Base-by-base conservation (phyloP, 2,113 vertebrate species). In the Caloenas nicobarica region DNA sequence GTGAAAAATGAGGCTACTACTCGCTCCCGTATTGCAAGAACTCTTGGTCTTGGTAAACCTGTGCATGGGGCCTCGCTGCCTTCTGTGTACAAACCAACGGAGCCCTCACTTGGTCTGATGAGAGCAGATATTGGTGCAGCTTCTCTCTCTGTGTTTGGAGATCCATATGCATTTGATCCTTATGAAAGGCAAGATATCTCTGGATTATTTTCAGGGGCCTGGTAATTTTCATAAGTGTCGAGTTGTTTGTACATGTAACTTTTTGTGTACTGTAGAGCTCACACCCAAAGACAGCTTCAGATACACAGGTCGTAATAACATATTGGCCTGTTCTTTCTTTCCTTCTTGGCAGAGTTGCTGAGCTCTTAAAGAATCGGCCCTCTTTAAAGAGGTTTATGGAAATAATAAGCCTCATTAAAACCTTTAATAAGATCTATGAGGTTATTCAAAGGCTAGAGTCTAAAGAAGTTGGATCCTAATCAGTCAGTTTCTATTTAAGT, bases 91-190 rank as follows among this genome's bases (percentile, higher is more conserved):
- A 98, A 98, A 61, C 98, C 98, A 0, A 31, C 71, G 0, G 99
- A 99, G 70, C 98, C 98, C 53, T 99, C 98, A 0, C 97, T 99
- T 53, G 98, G 98, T 46, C 97, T 97, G 84, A 98, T 99, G 99
- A 98, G 99, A 46, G 98, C 98, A 9, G 99, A 99, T 81, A 99
- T 99, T 1, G 99, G 99, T 29, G 99, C 98, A n/a, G 98, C 99
- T 51, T 98, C 99, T 14, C 98, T 99, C 10, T 99, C 99, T 7
- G 98, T 99, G 46, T 99, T 99, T 54, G 99, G 99, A 91, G 99
- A 99, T 93, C 98, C 99, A 0, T 98, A 98, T 57, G 99, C 99
- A 93, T 95, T 99, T 93, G 99, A 99, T 95, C 98, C 99, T 21
- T 99, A 98, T 29, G 97, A 98, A 91, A 98, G 98, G 98, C 98